These are phyloP conservation scores for Apocheima hispidaria DNA, from an alignment of 2,888 invertebrate species.

Conservation along the genomic window DNA sequence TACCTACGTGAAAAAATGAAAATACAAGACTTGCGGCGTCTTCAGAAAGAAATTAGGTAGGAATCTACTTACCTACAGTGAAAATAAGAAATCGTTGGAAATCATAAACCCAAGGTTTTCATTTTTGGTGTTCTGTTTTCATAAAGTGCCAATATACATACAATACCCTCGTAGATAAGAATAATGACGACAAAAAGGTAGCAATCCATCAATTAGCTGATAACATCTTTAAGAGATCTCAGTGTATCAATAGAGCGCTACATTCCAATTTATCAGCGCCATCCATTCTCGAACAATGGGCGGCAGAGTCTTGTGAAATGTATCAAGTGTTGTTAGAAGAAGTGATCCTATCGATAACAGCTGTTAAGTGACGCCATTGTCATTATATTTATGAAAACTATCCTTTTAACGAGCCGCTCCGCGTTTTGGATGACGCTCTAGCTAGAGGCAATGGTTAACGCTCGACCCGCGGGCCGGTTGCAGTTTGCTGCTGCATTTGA, in stretches of 20 bases:
- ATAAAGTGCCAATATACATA: background rate
- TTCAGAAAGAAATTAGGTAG: too few relatives aligned
- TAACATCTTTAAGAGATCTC: constrained; percentile 43
- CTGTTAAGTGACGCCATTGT: constrained; percentile 46
- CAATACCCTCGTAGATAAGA: background rate
- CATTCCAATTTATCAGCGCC: constrained; percentile 48
- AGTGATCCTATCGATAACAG: constrained; percentile 58
- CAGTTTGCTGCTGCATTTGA: too few relatives aligned
- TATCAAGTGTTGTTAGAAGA: constrained; percentile 71
- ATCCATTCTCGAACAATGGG: constrained; percentile 52
- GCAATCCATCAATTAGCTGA: constrained; percentile 52
- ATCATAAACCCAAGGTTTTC: background rate
- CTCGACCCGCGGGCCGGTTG: too few relatives aligned
- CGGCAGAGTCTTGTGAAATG: constrained; percentile 62
- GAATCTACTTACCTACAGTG: background rate
- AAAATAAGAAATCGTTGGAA: background rate
- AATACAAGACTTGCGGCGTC: background rate
- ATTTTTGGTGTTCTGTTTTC: background rate
- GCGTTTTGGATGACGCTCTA: too few relatives aligned
- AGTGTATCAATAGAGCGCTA: constrained; percentile 49
- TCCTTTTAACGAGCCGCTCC: constrained; percentile 35
- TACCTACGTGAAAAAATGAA: too few relatives aligned
- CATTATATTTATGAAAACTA: constrained; percentile 47
- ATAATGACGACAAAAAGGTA: constrained; percentile 43
- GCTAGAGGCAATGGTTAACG: too few relatives aligned